Evolutionary conservation across 1,140 invertebrate species (phyloP), one percentile per base, ranked within the genome.

Genomic region (Anoplophora glabripennis): DNA sequence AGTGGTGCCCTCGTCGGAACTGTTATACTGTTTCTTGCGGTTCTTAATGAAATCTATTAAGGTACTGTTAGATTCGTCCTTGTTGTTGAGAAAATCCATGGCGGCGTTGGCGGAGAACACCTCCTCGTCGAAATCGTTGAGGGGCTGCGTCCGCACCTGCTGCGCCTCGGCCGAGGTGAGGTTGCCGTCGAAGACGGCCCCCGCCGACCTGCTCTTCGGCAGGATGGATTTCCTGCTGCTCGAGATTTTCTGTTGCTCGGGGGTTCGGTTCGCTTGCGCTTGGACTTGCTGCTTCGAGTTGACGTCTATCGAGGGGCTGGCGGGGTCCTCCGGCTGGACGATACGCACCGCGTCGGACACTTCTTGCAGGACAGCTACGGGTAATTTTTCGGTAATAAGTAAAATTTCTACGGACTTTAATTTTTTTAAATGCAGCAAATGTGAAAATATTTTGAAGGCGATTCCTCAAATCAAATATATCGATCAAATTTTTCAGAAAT

Each of bases 1-100:
- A 12, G 85, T 73, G 44, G 86, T 85, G 63, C 88, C 85, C 52
- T 89, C 86, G 64, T 88, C 85, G 61, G 78, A 60, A 15, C 49
- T 51, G 53, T 53, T 65, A 33, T 54, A 60, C 47, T 65, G 68
- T 58, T 72, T 73, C 53, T 73, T 74, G 14, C 72, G 57, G 46
- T 66, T 73, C 52, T 75, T 75, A 56, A 76, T 72, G 57, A 71
- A 76, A 41, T 73, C 74, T 17, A 76, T 68, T 33, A 76, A 65
- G 52, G 68, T 73, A 66, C 67, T 76, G 61, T 65, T 68, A 28
- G 68, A 65, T 53, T 75, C 75, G 63, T 76, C 72, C 59, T 75
- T 71, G 54, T 49, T 61, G 34, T 63, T 67, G 7, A 76, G 66
- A 41, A 73, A 71, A 52, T 73, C 72, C 59, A 72, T 72, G 0